A percentile compares a stretch with the other conserved stretches of the same genome.
These are phyloP conservation scores for Drosophila rhopaloa DNA, from an alignment of 1,140 invertebrate species.

Conservation along the genomic window DNA sequence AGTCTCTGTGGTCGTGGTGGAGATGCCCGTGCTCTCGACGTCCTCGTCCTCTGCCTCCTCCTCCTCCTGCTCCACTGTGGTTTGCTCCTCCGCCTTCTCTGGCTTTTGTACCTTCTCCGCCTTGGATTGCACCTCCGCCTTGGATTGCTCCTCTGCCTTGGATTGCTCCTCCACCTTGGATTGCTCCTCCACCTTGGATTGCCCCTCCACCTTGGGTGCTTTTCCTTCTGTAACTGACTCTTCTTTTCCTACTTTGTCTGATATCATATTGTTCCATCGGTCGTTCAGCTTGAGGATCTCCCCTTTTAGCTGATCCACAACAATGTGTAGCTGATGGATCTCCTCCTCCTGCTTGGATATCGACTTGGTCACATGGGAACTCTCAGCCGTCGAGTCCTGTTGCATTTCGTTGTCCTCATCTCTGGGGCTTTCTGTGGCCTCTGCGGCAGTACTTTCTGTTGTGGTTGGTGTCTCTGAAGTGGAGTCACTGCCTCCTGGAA, in stretches of 20 bases:
- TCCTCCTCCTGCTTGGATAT: slow-evolving; percentile 21
- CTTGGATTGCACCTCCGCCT: too few relatives aligned
- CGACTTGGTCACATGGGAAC: neutral
- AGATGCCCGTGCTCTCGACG: neutral
- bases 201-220: neutral
- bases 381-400: slow-evolving; percentile 18
- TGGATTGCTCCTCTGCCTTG: slow-evolving; percentile 1
- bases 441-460: neutral
- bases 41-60: slow-evolving; percentile 6
- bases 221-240: neutral
- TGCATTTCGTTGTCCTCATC: slow-evolving; percentile 11
- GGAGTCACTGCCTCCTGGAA: neutral
- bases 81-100: neutral
- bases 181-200: neutral
- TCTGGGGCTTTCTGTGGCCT: neutral
- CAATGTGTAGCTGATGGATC: slow-evolving; percentile 9
- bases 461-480: neutral
- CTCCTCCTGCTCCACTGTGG: slow-evolving; percentile 12
- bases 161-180: neutral
- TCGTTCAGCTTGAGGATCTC: slow-evolving; percentile 12
- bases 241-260: slow-evolving; percentile 4
- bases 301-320: slow-evolving; percentile 12
- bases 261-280: slow-evolving; percentile 1
- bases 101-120: too few relatives aligned
- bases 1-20: slow-evolving; percentile 15